phyloP scores from a whole-genome alignment of 37 sponge, comb jelly and placozoan genomes.

The Aphrocallistes beatrix region DNA sequence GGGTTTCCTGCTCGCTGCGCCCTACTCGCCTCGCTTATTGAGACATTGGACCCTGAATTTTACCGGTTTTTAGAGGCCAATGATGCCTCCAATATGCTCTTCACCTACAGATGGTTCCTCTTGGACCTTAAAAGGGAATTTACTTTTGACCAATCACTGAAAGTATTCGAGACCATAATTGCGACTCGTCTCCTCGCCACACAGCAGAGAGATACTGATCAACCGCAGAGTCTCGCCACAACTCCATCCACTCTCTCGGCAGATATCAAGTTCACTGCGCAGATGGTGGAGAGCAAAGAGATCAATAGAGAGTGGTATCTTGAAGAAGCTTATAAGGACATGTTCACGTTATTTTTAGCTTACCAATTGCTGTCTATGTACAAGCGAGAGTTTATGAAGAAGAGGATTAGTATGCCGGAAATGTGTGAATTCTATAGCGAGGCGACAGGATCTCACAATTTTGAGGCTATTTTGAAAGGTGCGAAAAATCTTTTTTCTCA shows the following conservation, averaged over 20 bases:
- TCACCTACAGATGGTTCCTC: slow-evolving; percentile 85
- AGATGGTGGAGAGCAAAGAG: background rate
- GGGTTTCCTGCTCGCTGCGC: background rate
- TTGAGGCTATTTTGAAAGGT: background rate
- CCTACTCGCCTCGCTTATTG: background rate
- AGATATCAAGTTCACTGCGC: background rate
- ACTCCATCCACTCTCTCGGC: background rate
- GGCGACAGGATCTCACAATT: background rate
- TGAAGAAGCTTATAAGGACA: background rate
- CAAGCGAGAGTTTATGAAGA: background rate
- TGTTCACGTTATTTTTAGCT: background rate
- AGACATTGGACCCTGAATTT: slow-evolving; percentile 1
- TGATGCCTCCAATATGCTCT: slow-evolving; percentile 69
- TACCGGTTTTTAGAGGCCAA: slow-evolving; percentile 37
- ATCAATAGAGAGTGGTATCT: no score
- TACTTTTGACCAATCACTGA: slow-evolving; percentile 41
- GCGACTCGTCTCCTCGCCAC: background rate
- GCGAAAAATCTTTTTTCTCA: background rate
- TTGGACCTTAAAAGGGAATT: slow-evolving; percentile 86
- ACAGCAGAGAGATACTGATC: background rate
- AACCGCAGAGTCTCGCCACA: background rate
- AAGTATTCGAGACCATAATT: slow-evolving; percentile 56
- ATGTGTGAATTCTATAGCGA: slow-evolving; percentile 1
- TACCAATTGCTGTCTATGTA: background rate
- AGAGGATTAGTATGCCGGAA: background rate